Base-by-base conservation (phyloP, 1,140 invertebrate genomes). In the Monochamus saltuarius region DNA sequence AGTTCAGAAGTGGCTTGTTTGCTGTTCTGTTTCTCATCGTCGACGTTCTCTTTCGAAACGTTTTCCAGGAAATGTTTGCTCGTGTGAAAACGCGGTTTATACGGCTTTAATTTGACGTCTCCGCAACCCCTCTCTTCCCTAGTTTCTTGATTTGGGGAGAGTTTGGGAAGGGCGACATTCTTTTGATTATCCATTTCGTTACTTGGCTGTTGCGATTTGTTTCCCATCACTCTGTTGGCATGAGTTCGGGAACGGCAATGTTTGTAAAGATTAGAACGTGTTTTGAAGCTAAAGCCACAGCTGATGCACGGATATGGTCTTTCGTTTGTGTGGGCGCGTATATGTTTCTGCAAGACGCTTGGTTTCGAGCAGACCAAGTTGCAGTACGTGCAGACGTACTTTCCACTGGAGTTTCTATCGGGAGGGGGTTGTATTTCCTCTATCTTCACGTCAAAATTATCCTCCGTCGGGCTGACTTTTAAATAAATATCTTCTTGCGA, bases 211-310 rank as follows among this genome's bases (percentile, higher is more conserved):
- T 67, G 73, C 10, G 66, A 62, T 50, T 73, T 74, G 43, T 71
- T 75, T 1, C 73, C 75, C 66, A 75, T 68, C 7, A 75, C 68
- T 10, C 74, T 57, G 59, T 89, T 82, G 17, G 86, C 85, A 71
- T 96, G 93, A 11, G 92, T 86, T 62, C 91, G 81, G 0, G 93
- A 79, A 46, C 88, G 83, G 69, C 89, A 88, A 74, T 97, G 94
- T 76, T 96, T 97, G 75, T 94, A 94, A 56, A 95, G 81, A 76
- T 97, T 97, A 66, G 92, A 95, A 73, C 93, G 93, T 1, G 94
- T 97, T 77, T 97, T 97, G 79, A 96, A 96, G 54, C 91, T 89
- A 76, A 95, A 92, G 51, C 91, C 92, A 76, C 94, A 97, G 17
- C 87, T 86, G 46, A 83, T 78, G 79, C 94, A 97, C 10, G 93